A percentile compares a stretch with the other conserved stretches of the same genome.
These are phyloP conservation scores for Drosophila rellima DNA, from an alignment of 2,888 invertebrate species.

Conservation along the genomic window DNA sequence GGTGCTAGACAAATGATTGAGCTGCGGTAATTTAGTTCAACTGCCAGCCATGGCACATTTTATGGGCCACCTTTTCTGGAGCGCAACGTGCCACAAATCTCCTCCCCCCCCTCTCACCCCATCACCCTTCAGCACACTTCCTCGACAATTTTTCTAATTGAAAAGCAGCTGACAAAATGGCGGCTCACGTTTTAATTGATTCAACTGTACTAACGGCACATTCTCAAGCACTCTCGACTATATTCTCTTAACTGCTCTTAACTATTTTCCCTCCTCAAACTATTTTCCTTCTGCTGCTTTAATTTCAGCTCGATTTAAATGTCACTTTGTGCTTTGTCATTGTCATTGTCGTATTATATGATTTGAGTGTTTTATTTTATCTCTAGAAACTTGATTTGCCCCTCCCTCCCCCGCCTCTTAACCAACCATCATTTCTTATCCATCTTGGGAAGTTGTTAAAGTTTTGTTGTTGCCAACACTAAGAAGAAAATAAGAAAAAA, in stretches of 20 bases:
- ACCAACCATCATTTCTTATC: slow-evolving; percentile 50
- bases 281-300: slow-evolving; percentile 2
- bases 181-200: slow-evolving; percentile 67
- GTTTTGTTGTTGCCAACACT: slow-evolving; percentile 32
- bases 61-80: slow-evolving; percentile 64
- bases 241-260: slow-evolving; percentile 28
- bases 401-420: slow-evolving; percentile 5
- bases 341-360: slow-evolving; percentile 58
- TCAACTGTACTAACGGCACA: slow-evolving; percentile 76
- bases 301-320: slow-evolving; percentile 61
- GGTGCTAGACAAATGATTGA: slow-evolving; percentile 62
- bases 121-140: not conserved
- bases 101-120: not conserved
- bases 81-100: slow-evolving; percentile 52
- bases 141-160: slow-evolving; percentile 44
- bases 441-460: slow-evolving; percentile 74
- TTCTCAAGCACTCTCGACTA: slow-evolving; percentile 48
- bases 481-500: slow-evolving; percentile 44
- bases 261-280: slow-evolving; percentile 52
- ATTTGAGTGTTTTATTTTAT: slow-evolving; percentile 48
- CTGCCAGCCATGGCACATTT: slow-evolving; percentile 76
- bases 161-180: slow-evolving; percentile 57
- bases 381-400: slow-evolving; percentile 57
- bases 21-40: slow-evolving; percentile 69
- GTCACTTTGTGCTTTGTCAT: slow-evolving; percentile 66